Conservation (phyloP, 1,140 invertebrate genomes). For the Neodiprion pinetum region DNA sequence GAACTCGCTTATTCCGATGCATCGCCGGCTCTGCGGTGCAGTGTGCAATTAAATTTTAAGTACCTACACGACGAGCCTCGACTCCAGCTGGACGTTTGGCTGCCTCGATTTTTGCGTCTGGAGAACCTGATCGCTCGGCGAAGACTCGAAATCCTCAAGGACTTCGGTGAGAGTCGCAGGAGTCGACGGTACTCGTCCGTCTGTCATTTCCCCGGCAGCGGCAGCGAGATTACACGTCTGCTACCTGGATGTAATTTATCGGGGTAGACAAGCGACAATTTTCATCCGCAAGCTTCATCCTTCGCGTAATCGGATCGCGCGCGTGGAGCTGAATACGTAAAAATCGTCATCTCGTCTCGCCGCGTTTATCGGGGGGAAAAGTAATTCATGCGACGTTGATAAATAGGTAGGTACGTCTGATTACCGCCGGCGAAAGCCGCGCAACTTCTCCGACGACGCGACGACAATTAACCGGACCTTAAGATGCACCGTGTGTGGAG, state of each 20-base stretch:
- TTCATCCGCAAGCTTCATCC: background rate
- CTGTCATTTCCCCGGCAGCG: background rate
- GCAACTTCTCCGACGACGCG: background rate
- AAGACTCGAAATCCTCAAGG: conserved; percentile 3
- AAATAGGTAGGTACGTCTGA: background rate
- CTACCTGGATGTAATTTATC: background rate
- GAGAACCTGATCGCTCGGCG: background rate
- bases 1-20: too few species aligned
- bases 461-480: background rate
- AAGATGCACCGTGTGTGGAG: background rate
- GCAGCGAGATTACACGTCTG: background rate
- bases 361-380: too few species aligned
- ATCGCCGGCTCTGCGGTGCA: too few species aligned
- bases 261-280: background rate
- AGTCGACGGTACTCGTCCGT: background rate
- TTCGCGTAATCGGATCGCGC: background rate
- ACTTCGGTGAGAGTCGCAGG: background rate
- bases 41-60: conserved; percentile 6
- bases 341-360: background rate
- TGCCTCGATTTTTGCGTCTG: background rate
- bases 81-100: background rate
- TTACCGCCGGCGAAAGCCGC: background rate
- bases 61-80: background rate
- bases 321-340: background rate
- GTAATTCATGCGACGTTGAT: background rate